These are phyloP conservation scores for Xiphydria camelus DNA, from an alignment of 2,888 invertebrate genomes.

Conservation along the genomic window DNA sequence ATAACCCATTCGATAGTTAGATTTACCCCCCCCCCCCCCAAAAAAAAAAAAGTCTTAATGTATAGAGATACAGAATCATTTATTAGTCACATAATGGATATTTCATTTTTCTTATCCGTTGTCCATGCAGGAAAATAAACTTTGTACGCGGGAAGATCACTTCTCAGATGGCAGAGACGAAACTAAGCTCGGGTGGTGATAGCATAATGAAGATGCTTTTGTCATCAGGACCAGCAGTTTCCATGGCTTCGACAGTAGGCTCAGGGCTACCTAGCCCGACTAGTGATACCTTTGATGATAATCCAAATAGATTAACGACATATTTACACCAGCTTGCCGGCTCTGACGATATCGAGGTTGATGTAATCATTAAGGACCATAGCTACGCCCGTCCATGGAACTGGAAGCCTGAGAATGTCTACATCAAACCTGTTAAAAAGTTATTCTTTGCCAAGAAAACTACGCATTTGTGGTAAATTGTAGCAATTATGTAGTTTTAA, in stretches of 20 bases:
- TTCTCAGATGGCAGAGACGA: constrained; percentile 11
- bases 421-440: constrained; percentile 64
- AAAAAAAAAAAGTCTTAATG: too few relatives aligned
- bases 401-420: constrained; percentile 67
- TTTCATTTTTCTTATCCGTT: too few relatives aligned
- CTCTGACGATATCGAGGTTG: constrained; percentile 49
- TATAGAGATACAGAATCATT: too few relatives aligned
- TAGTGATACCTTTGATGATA: constrained; percentile 60
- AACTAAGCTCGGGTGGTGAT: constrained; percentile 21
- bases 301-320: constrained; percentile 57
- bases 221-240: constrained; percentile 21
- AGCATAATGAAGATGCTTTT: constrained; percentile 32
- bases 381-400: constrained; percentile 74
- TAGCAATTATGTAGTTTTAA: constrained; percentile 31
- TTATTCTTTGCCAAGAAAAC: constrained; percentile 56
- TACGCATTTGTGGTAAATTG: constrained; percentile 1
- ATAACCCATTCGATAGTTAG: too few relatives aligned
- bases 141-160: background rate
- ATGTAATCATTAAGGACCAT: constrained; percentile 67
- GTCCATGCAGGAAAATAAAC: too few relatives aligned
- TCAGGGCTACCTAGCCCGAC: constrained; percentile 47
- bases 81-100: too few relatives aligned
- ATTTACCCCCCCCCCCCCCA: too few relatives aligned
- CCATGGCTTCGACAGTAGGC: constrained; percentile 15
- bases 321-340: constrained; percentile 51